A percentile compares a stretch with the other conserved stretches of the same genome.
Conservation (phyloP, 2,888 invertebrate genomes). For the Eilema griseolum region DNA sequence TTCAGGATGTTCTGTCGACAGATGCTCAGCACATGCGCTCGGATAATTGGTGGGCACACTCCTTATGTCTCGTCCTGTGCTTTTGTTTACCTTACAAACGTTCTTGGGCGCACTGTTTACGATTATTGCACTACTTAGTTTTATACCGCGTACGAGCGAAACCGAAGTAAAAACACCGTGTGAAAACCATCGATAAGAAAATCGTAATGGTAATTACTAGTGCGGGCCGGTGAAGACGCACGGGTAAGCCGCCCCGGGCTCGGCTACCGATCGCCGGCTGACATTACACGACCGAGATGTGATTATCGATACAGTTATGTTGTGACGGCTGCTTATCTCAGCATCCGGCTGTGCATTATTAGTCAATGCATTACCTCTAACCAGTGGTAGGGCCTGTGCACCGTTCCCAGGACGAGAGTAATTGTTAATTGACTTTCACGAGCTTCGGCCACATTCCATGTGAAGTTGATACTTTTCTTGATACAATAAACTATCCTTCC, state of each 20-base stretch:
- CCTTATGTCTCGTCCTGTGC: constrained; percentile 69
- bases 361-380: constrained; percentile 62
- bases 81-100: constrained; percentile 63
- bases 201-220: constrained; percentile 73
- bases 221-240: constrained; percentile 59
- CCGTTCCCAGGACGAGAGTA: constrained; percentile 63
- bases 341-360: constrained; percentile 70
- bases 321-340: constrained; percentile 78
- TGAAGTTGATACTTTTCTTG: constrained; percentile 54
- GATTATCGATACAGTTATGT: constrained; percentile 82
- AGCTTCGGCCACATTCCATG: constrained; percentile 46
- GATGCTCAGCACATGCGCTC: constrained; percentile 80
- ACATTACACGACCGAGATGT: constrained; percentile 77
- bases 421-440: constrained; percentile 72
- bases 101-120: constrained; percentile 57
- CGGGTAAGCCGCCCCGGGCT: constrained; percentile 56
- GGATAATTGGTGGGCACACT: constrained; percentile 77
- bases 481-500: constrained; percentile 66
- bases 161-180: constrained; percentile 71
- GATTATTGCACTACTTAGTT: constrained; percentile 67
- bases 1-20: constrained; percentile 83
- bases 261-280: constrained; percentile 72
- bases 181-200: constrained; percentile 77
- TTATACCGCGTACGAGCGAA: constrained; percentile 59
- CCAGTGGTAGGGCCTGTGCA: constrained; percentile 51